phyloP scores from a whole-genome alignment of 2,113 vertebrate genomes.

The Lepidothrix coronata region DNA sequence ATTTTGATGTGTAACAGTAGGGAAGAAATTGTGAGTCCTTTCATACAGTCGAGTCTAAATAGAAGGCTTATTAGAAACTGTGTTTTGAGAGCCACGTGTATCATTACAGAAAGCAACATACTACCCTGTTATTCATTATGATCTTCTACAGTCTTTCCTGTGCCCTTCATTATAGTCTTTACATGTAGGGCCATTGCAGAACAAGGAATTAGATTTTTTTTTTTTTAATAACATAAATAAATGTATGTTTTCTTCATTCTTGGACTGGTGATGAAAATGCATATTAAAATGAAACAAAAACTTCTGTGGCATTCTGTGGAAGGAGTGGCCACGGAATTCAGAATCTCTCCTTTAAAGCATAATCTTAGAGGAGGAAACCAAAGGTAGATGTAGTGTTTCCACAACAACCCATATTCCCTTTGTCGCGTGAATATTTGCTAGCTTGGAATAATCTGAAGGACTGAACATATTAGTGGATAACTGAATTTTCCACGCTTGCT shows the following conservation, averaged over 20 bases:
- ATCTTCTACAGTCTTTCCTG: neutral
- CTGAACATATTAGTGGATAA: neutral
- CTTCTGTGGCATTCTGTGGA: neutral
- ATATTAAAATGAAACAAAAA: neutral
- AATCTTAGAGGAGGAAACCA: neutral
- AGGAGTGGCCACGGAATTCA: neutral
- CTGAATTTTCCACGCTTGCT: neutral
- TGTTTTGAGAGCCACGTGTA: neutral
- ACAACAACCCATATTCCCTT: neutral
- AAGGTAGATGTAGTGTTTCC: neutral
- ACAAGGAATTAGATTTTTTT: neutral
- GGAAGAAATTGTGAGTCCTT: neutral
- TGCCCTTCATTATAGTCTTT: neutral
- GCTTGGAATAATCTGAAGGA: neutral
- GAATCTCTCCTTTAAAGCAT: neutral
- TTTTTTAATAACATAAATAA: neutral
- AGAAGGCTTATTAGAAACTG: neutral
- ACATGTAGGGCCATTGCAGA: neutral
- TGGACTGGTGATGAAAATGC: neutral
- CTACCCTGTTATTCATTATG: neutral
- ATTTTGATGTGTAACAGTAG: neutral
- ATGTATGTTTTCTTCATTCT: neutral
- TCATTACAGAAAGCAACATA: neutral
- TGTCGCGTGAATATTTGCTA: rapidly evolving
- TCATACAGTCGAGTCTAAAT: neutral